phyloP scores from a whole-genome alignment of 2,888 invertebrate species.

The Elgonia sp. region DNA sequence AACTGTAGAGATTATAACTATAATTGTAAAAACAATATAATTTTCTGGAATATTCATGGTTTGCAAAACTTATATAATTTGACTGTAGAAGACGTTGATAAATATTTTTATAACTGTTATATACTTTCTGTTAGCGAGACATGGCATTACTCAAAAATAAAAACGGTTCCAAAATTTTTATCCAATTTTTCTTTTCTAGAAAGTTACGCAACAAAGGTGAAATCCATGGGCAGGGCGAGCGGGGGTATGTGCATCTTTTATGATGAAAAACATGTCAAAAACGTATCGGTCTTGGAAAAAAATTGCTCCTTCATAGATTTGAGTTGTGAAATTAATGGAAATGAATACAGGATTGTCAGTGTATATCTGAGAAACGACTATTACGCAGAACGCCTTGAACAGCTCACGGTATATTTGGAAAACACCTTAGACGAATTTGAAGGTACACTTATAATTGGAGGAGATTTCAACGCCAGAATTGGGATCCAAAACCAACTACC shows the following conservation, averaged over 20 bases:
- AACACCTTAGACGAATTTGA: not conserved
- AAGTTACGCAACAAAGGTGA: not conserved
- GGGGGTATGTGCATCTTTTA: conserved; percentile 2
- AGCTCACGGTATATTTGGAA: not conserved
- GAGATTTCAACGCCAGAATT: conserved; percentile 27
- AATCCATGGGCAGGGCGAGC: conserved; percentile 11
- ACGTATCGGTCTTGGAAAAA: not conserved
- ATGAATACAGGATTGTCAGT: not conserved
- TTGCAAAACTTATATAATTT: too few species aligned
- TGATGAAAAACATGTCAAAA: not conserved
- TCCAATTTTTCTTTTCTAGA: too few species aligned
- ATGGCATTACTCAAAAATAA: too few species aligned
- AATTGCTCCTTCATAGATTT: not conserved
- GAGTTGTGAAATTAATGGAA: not conserved
- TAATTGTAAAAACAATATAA: too few species aligned
- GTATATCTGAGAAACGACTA: conserved; percentile 13
- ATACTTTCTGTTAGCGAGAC: too few species aligned
- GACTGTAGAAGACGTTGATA: too few species aligned
- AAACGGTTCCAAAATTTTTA: too few species aligned
- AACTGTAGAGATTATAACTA: too few species aligned
- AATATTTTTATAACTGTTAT: too few species aligned
- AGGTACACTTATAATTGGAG: not conserved
- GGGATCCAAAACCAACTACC: not conserved
- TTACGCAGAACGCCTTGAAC: conserved; percentile 2
- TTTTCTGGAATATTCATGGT: too few species aligned